Percentiles rank a stretch among this genome's conserved stretches.
Evolutionary conservation across 2,113 vertebrate species (phyloP).

Genomic region (Pagrus major): DNA sequence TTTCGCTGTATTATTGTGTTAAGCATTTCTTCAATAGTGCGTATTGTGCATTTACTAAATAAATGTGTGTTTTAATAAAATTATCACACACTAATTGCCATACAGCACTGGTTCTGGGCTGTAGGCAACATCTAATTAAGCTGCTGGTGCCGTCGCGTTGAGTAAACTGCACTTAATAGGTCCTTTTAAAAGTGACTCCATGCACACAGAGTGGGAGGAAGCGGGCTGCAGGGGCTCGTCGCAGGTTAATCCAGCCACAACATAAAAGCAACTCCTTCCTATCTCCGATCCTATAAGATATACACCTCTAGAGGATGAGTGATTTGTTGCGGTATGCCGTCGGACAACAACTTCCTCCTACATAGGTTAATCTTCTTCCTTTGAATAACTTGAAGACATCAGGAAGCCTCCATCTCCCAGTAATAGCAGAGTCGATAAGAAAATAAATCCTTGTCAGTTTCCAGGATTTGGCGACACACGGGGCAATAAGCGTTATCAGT

Average conservation of each 20-base stretch:
- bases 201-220: too few species aligned
- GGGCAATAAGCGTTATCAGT: slow-evolving; percentile 34
- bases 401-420: too few species aligned
- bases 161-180: not conserved
- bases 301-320: not conserved
- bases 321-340: not conserved
- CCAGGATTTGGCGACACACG: slow-evolving; percentile 6
- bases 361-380: not conserved
- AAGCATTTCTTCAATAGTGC: not conserved
- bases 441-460: slow-evolving; percentile 43
- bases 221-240: not conserved
- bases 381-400: not conserved
- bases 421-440: not conserved
- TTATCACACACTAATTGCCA: not conserved
- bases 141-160: not conserved
- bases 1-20: too few species aligned
- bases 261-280: not conserved
- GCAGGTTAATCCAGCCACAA: not conserved
- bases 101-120: not conserved
- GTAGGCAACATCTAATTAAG: not conserved
- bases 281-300: not conserved
- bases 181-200: not conserved
- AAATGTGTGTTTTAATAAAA: not conserved
- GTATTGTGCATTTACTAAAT: not conserved
- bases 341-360: not conserved